Evolutionary conservation across 2,888 invertebrate species (phyloP), one percentile per base, ranked within the genome.

Genomic region (Argyresthia goedartella): DNA sequence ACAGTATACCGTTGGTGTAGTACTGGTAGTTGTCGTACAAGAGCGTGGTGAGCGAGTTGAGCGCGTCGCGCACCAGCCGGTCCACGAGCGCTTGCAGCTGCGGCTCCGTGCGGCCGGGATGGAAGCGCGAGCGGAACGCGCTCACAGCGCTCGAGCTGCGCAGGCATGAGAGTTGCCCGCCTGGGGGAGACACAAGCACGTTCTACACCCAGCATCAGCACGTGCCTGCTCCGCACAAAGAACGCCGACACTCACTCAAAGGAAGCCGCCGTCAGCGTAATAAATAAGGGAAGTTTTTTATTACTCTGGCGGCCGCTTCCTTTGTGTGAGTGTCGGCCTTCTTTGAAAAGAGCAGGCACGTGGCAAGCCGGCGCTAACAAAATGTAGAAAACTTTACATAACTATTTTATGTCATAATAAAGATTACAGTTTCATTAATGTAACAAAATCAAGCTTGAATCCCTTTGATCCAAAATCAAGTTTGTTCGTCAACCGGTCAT

Each of bases 1-100:
- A 94, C 64, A 93, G 89, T 70, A 99, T 99, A 59, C 98, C 98
- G 85, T 99, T 99, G 69, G 98, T 98, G 71, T 97, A 93, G 88
- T 99, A 99, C 88, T 99, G 99, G 88, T 97, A 99, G 76, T 97
- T 96, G 88, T 99, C 99, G 88, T 99, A 99, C 56, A 99, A 91
- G 67, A 97, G 93, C 9, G 99, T 99, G 58, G 99, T 99, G 60
- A 98, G 90, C 52, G 99, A 99, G 82, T 97, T 93, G 44, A 98
- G 91, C 62, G 97, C 97, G 71, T 95, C 95, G 65, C 97, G 95
- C 42, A 99, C 99, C 77, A 99, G 92, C 54, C 93, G 91, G 71
- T 99, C 97, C 1, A 99, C 96, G 59, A 96, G 91, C 55, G 93
- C 89, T 67, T 95, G 94, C 62, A 99, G 89, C 79, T 99, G 98